These are phyloP conservation scores for Eucidaris tribuloides DNA, from an alignment of 35 echinoderm and acorn worm genomes.

Conservation along the genomic window DNA sequence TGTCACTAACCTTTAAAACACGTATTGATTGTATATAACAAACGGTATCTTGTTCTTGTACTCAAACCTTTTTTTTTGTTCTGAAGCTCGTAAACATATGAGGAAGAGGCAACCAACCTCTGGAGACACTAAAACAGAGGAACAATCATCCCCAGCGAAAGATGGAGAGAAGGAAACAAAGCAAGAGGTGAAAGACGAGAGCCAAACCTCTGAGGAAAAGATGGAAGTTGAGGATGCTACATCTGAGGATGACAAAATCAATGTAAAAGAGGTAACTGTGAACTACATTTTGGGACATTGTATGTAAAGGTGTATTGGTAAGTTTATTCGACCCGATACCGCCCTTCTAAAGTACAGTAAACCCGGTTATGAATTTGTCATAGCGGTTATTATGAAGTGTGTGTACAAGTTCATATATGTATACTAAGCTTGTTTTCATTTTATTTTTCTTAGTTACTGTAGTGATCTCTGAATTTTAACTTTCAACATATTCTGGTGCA, in stretches of 20 bases:
- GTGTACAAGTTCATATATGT: no score
- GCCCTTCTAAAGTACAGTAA: no score
- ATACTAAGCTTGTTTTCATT: no score
- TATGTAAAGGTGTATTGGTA: no score
- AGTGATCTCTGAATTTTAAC: no score
- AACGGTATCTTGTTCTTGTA: background rate
- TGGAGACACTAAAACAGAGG: background rate
- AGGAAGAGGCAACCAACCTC: slow-evolving; percentile 33
- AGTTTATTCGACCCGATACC: no score
- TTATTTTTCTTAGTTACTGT: no score
- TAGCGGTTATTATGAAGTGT: no score
- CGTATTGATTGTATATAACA: background rate
- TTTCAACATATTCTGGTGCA: no score
- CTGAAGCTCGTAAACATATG: slow-evolving; percentile 72
- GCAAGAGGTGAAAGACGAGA: slow-evolving; percentile 37
- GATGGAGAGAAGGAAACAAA: slow-evolving; percentile 12
- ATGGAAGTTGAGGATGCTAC: background rate
- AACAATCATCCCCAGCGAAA: background rate
- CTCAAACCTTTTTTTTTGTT: background rate
- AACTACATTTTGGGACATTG: background rate
- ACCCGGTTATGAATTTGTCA: no score
- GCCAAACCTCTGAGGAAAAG: background rate
- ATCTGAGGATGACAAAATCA: background rate
- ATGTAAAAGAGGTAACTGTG: background rate
- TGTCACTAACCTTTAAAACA: no score